A percentile compares a stretch with the other conserved stretches of the same genome.
phyloP scores from a whole-genome alignment of 2,797 vertebrate genomes.

The Artibeus jamaicensis region DNA sequence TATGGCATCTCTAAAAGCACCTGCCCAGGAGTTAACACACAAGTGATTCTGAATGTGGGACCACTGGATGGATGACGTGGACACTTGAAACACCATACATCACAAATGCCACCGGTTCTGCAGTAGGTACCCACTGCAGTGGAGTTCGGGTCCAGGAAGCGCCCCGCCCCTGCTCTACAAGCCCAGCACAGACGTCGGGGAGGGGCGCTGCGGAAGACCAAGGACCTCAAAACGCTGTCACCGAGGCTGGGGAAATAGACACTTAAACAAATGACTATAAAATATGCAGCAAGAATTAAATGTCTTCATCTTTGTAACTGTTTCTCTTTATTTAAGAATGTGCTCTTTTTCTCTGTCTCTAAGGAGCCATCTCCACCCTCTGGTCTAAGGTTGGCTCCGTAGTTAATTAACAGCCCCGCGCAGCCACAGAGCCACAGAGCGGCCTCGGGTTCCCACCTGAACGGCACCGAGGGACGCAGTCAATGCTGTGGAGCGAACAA shows the following conservation, averaged over 20 bases:
- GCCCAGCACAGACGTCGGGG: background rate
- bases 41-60: background rate
- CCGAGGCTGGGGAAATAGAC: background rate
- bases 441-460: background rate
- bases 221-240: background rate
- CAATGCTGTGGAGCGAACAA: background rate
- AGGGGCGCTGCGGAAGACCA: rapidly evolving
- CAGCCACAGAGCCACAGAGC: background rate
- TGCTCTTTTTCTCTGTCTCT: background rate
- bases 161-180: background rate
- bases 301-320: background rate
- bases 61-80: background rate
- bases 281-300: background rate
- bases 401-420: background rate
- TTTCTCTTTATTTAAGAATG: background rate
- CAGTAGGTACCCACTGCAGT: too few relatives aligned
- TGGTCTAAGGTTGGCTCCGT: background rate
- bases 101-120: background rate
- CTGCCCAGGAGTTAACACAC: background rate
- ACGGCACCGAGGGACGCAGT: background rate
- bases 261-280: background rate
- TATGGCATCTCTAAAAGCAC: background rate
- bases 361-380: background rate
- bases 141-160: background rate
- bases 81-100: background rate